Base-by-base conservation (phyloP, 2,888 invertebrate genomes). In the Danaus chrysippus region DNA sequence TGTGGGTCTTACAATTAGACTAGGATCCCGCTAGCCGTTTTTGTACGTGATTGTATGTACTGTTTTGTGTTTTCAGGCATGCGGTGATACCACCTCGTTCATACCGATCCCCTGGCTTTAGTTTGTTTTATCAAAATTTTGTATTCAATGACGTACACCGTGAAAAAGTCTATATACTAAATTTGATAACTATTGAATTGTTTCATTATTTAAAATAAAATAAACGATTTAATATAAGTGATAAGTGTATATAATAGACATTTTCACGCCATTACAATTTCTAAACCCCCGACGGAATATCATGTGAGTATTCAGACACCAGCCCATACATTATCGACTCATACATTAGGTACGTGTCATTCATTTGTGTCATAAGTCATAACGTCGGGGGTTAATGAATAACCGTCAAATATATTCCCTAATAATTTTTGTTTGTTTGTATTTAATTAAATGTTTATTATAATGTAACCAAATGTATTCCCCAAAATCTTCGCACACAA, bases 21-120 rank as follows among this genome's bases (percentile, higher is more conserved):
- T 67, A 60, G 42, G 56, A 65, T 53, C 54, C 56, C 64, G 62
- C 62, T 64, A 60, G 64, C 58, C 64, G 49, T 61, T 54, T 15
- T 58, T 61, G 44, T 49, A 56, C 13, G 41, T 54, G 42, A 15
- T 49, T 15, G 17, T 10, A 17, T 49, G 49, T 49, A 41, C 43
- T 54, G 42, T 60, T 57, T 42, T 53, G 49, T 59, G 52, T 63
- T 57, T 54, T 46, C 56, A 15, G 60, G 65, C 63, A 61, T 64
- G 64, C 61, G 64, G 52, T 59, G 59, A 57, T 59, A 61, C 56
- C 59, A 56, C 57, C 59, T 56, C 61, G 44, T 62, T 54, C 60
- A 54, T 57, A 55, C 42, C 17, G 64, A 52, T 52, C 46, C 53
- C 61, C 58, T 58, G 43, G 64, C 65, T 61, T 65, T 65, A 61